These are phyloP conservation scores for Poeciliopsis paucimaculata DNA, from an alignment of 2,797 vertebrate species.

Conservation along the genomic window DNA sequence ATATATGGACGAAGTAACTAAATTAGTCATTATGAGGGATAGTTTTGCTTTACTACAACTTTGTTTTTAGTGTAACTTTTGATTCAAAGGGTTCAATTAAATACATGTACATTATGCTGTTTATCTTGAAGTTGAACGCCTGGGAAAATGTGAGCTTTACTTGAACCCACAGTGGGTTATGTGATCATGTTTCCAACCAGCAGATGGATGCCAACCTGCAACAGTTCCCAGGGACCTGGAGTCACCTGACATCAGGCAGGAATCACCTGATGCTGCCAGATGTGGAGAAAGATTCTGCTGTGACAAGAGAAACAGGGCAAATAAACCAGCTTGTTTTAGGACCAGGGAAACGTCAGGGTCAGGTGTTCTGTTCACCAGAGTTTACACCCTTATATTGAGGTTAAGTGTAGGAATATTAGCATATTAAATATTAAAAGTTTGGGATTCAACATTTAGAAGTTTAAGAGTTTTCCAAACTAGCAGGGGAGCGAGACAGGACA, in stretches of 20 bases:
- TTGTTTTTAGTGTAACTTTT: constrained; percentile 5
- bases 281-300: not conserved
- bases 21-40: constrained; percentile 5
- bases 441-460: too few species aligned
- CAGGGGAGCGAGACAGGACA: too few species aligned
- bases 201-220: constrained; percentile 27
- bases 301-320: not conserved
- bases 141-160: constrained; percentile 3
- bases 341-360: not conserved
- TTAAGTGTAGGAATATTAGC: not conserved
- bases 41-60: constrained; percentile 27
- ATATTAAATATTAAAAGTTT: not conserved
- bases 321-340: not conserved
- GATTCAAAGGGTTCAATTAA: constrained; percentile 32
- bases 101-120: not conserved
- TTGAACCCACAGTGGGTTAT: not conserved
- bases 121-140: not conserved
- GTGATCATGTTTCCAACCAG: not conserved
- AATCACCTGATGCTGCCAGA: constrained; percentile 10
- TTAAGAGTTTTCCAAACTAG: too few species aligned
- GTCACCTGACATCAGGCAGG: constrained; percentile 51
- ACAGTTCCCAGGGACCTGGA: constrained; percentile 56
- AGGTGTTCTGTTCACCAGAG: not conserved
- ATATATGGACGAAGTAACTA: not conserved
- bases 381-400: not conserved